Evolutionary conservation across 2,113 vertebrate species (phyloP).

Genomic region (Sclerurus mexicanus): DNA sequence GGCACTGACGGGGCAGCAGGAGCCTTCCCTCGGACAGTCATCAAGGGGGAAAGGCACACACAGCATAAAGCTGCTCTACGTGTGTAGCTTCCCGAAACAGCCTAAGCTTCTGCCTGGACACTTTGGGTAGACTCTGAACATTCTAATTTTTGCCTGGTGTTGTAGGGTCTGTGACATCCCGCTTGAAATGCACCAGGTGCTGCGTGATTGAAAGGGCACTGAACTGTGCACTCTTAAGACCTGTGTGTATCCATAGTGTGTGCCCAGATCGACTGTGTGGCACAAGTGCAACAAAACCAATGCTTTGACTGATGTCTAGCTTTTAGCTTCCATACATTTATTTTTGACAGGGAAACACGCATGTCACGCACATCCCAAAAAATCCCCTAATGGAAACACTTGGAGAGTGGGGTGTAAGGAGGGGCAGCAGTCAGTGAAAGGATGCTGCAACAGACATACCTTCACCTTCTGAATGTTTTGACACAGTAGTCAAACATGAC

Average conservation of each 20-base stretch:
- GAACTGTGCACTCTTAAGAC: background rate
- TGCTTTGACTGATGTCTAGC: background rate
- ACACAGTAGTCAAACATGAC: rapidly evolving
- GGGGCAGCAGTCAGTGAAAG: background rate
- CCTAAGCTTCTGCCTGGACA: background rate
- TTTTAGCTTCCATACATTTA: background rate
- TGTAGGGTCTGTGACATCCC: rapidly evolving
- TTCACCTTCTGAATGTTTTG: background rate
- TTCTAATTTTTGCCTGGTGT: rapidly evolving
- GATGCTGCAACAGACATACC: background rate
- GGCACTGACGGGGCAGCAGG: no score
- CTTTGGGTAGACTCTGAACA: background rate
- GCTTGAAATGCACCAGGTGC: rapidly evolving
- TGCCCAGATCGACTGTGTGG: rapidly evolving
- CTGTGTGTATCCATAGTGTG: rapidly evolving
- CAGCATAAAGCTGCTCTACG: background rate
- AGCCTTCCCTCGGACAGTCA: no score
- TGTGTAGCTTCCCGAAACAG: background rate
- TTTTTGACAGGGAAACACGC: background rate
- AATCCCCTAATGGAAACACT: background rate
- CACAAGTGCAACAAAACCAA: background rate
- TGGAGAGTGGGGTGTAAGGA: background rate
- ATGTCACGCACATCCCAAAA: background rate
- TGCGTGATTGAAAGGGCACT: background rate
- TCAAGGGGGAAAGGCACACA: background rate